phyloP scores from a whole-genome alignment of 2,797 vertebrate species.

The Mormyrus hasselquistii region DNA sequence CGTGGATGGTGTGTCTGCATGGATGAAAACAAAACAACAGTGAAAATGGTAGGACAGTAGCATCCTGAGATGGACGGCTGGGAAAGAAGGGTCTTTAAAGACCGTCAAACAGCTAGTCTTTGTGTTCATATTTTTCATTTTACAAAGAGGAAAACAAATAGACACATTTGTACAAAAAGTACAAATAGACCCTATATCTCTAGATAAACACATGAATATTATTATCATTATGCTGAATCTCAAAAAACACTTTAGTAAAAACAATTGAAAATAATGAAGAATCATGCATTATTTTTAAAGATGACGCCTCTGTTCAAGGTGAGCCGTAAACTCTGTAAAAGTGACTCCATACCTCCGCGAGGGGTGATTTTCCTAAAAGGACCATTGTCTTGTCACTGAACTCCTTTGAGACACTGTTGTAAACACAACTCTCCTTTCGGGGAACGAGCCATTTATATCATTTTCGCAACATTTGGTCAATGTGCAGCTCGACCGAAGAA shows the following conservation, averaged over 20 bases:
- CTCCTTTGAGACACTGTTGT: background rate
- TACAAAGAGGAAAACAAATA: conserved; percentile 32
- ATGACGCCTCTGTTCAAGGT: background rate
- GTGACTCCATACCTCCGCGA: background rate
- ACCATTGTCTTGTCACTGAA: background rate
- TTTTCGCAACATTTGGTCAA: background rate
- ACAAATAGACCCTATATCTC: conserved; percentile 31
- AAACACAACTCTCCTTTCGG: background rate
- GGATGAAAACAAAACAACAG: conserved; percentile 33
- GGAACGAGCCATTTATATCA: background rate
- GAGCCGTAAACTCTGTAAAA: background rate
- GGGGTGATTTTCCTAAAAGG: background rate
- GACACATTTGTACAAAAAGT: background rate
- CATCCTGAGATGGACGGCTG: conserved; percentile 5
- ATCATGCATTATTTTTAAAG: background rate
- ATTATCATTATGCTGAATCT: background rate
- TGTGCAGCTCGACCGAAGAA: background rate
- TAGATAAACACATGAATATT: conserved; percentile 27
- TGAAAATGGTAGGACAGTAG: conserved; percentile 30
- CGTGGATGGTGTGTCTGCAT: conserved; percentile 31
- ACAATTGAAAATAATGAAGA: background rate
- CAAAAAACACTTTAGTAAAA: background rate
- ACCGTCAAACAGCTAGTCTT: background rate
- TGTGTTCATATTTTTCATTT: conserved; percentile 33
- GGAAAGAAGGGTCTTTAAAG: conserved; percentile 29